Evolutionary conservation across 2,113 vertebrate genomes (phyloP).

Genomic region (Otolemur garnettii): DNA sequence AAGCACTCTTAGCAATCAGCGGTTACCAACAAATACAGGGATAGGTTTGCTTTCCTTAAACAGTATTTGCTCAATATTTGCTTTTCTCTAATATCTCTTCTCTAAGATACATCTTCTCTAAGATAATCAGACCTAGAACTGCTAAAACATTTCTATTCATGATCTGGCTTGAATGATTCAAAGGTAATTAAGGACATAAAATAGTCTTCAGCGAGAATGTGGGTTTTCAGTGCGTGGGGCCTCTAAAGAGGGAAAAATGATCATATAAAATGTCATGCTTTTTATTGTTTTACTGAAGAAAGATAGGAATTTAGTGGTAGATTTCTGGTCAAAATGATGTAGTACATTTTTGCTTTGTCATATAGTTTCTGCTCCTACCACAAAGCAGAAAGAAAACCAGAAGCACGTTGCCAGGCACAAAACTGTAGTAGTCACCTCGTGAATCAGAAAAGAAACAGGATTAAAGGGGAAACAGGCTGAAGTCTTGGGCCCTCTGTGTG

Average conservation of each 20-base stretch:
- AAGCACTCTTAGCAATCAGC: neutral
- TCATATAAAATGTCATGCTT: neutral
- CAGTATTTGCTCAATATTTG: neutral
- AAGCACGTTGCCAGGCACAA: neutral
- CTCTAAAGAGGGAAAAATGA: neutral
- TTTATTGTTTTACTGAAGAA: neutral
- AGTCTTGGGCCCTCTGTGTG: neutral
- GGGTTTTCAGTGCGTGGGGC: neutral
- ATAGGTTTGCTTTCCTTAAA: neutral
- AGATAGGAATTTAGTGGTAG: neutral
- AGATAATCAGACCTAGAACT: neutral
- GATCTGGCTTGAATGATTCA: neutral
- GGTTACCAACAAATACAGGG: neutral
- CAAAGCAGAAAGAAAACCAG: neutral
- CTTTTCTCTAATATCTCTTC: neutral
- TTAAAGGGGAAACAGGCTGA: neutral
- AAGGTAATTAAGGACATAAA: neutral
- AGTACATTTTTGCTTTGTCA: neutral
- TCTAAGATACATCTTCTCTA: neutral
- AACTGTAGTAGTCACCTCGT: neutral
- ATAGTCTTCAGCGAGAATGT: neutral
- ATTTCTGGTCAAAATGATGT: constrained; percentile 1
- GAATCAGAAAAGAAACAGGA: constrained; percentile 6
- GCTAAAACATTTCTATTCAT: neutral
- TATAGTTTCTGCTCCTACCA: neutral